These are phyloP conservation scores for Thalassophryne amazonica DNA, from an alignment of 2,797 vertebrate species.

Conservation along the genomic window DNA sequence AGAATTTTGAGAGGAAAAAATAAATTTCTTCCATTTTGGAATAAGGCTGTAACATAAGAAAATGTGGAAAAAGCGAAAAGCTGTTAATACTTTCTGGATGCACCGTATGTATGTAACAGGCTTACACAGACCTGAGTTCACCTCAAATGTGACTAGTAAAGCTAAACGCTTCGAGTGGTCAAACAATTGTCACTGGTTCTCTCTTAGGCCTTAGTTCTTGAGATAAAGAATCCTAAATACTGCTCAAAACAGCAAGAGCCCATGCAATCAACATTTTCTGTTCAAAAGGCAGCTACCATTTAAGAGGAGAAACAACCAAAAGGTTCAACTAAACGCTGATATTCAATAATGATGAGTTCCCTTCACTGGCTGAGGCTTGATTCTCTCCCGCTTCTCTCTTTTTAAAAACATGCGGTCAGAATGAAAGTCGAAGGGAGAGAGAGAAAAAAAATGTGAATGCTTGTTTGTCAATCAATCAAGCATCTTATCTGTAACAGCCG, in stretches of 20 bases:
- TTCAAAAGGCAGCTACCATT: slow-evolving; percentile 72
- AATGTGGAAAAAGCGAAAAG: no score
- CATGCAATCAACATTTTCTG: slow-evolving; percentile 62
- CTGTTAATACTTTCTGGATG: no score
- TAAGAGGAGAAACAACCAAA: slow-evolving; percentile 61
- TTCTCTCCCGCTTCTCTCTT: slow-evolving; percentile 47
- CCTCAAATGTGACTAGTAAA: slow-evolving; percentile 63
- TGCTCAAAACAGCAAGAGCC: slow-evolving; percentile 53
- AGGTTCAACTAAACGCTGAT: slow-evolving; percentile 45
- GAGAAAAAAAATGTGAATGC: slow-evolving; percentile 62
- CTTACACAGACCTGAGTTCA: slow-evolving; percentile 49
- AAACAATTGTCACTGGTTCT: slow-evolving; percentile 61
- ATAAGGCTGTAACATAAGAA: no score
- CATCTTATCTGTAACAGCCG: slow-evolving; percentile 49
- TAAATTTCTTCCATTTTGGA: no score
- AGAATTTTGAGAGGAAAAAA: no score
- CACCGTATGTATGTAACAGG: slow-evolving; percentile 34
- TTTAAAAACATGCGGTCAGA: slow-evolving; percentile 76
- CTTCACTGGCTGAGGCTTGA: slow-evolving; percentile 27
- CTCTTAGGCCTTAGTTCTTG: slow-evolving; percentile 33
- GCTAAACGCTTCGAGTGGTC: slow-evolving; percentile 14
- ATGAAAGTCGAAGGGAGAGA: slow-evolving; percentile 22
- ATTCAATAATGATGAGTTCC: slow-evolving; percentile 27
- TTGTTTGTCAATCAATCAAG: slow-evolving; percentile 79
- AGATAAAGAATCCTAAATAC: slow-evolving; percentile 38